Percentiles rank a stretch among this genome's conserved stretches.
These are phyloP conservation scores for Oligia strigilis DNA, from an alignment of 2,888 invertebrate species.

Conservation along the genomic window DNA sequence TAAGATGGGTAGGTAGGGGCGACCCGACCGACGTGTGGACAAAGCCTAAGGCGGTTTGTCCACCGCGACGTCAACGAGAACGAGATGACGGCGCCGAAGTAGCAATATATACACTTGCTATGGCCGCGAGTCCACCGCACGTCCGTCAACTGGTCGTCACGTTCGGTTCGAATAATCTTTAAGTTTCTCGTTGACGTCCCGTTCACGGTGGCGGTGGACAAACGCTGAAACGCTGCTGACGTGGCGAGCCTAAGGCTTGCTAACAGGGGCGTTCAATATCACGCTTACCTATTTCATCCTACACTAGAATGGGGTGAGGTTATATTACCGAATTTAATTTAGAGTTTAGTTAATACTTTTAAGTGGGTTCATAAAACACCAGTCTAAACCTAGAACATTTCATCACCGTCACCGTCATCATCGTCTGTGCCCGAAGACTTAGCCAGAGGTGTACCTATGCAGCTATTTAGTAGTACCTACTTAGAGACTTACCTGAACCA, in stretches of 20 bases:
- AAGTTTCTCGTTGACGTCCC: not conserved
- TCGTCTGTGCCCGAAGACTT: not conserved
- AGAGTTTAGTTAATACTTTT: not conserved
- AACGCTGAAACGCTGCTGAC: conserved; percentile 30
- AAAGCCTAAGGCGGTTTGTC: not conserved
- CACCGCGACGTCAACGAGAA: not conserved
- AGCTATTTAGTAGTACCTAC: not conserved
- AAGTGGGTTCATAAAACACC: not conserved
- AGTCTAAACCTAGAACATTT: not conserved
- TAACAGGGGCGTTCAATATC: conserved; percentile 19
- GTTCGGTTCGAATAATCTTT: not conserved
- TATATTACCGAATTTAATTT: not conserved
- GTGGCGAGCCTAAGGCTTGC: conserved; percentile 21
- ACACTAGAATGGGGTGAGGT: not conserved
- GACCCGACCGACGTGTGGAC: conserved; percentile 27
- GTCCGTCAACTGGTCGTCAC: not conserved
- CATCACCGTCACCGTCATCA: not conserved
- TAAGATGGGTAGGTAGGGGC: conserved; percentile 23
- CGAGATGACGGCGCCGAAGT: not conserved
- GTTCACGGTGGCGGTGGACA: not conserved
- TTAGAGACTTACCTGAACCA: not conserved
- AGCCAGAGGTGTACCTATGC: not conserved
- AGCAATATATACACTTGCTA: not conserved
- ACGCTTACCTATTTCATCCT: conserved; percentile 4
- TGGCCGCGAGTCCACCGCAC: not conserved